Conservation (phyloP, 2,888 invertebrate species). For the Dexiosoma caninum region DNA sequence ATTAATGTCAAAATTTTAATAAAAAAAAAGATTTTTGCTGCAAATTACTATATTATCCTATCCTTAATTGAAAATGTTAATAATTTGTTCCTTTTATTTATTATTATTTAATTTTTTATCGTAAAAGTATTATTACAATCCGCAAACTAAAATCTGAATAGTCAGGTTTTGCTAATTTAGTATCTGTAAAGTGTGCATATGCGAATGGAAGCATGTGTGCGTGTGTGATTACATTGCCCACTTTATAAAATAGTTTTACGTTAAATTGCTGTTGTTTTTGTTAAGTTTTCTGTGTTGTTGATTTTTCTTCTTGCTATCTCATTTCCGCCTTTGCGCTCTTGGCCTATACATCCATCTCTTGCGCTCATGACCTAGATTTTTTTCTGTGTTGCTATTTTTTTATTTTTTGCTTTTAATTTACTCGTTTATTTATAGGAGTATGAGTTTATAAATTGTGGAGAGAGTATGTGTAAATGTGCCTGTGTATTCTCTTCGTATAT, state of each 20-base stretch:
- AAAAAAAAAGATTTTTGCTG: too few species aligned
- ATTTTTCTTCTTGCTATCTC: conserved; percentile 70
- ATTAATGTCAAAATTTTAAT: too few species aligned
- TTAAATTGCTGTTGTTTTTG: conserved; percentile 18
- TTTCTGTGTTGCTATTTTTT: conserved; percentile 63
- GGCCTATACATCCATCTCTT: conserved; percentile 76
- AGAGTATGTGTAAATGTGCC: not conserved
- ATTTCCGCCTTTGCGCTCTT: conserved; percentile 73
- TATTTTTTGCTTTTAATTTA: not conserved
- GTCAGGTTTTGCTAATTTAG: not conserved
- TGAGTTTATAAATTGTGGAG: not conserved
- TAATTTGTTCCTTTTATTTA: not conserved
- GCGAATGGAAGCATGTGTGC: not conserved
- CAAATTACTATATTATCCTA: too few species aligned
- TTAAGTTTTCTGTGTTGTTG: conserved; percentile 14
- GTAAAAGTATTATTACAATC: not conserved
- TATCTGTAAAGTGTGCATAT: not conserved
- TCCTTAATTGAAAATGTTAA: too few species aligned
- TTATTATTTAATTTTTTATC: not conserved
- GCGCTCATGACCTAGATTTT: conserved; percentile 79
- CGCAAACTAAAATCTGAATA: conserved; percentile 18
- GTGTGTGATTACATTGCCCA: conserved; percentile 51
- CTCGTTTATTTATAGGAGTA: conserved; percentile 33
- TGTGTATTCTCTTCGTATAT: conserved; percentile 16
- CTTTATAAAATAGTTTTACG: conserved; percentile 55